Evolutionary conservation across 2,113 vertebrate species (phyloP).

Genomic region (Montifringilla adamsi): DNA sequence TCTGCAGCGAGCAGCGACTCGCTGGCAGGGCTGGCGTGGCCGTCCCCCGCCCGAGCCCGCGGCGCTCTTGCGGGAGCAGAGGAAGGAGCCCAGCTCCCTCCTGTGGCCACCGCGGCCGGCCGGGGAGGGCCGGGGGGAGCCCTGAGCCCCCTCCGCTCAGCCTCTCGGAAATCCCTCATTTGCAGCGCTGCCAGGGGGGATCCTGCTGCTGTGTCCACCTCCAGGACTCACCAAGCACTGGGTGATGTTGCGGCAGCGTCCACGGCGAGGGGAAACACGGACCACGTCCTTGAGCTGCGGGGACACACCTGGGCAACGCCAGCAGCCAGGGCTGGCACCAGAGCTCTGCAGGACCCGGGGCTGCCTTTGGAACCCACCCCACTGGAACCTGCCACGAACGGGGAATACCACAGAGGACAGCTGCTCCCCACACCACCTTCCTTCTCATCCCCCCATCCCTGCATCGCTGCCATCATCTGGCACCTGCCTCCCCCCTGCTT

Average conservation of each 20-base stretch:
- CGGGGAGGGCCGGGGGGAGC: background rate
- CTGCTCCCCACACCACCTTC: background rate
- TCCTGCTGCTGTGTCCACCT: background rate
- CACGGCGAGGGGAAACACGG: rapidly evolving
- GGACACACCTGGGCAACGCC: rapidly evolving
- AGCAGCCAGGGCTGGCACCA: background rate
- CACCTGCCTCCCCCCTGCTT: background rate
- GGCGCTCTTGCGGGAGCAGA: background rate
- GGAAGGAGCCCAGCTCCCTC: conserved; percentile 58
- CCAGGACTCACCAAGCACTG: rapidly evolving
- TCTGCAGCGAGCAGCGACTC: background rate
- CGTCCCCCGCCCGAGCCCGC: background rate
- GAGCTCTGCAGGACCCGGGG: background rate
- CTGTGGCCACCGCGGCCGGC: conserved; percentile 20
- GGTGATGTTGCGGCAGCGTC: background rate
- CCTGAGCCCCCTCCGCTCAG: rapidly evolving
- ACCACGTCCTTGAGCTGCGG: background rate
- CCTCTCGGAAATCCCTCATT: background rate
- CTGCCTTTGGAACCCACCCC: background rate
- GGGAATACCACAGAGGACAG: background rate
- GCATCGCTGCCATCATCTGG: background rate
- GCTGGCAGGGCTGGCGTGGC: background rate
- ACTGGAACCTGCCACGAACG: rapidly evolving
- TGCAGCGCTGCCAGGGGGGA: background rate
- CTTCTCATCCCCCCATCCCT: background rate